These are phyloP conservation scores for Trichomalopsis sarcophagae DNA, from an alignment of 1,140 invertebrate species.

Conservation along the genomic window DNA sequence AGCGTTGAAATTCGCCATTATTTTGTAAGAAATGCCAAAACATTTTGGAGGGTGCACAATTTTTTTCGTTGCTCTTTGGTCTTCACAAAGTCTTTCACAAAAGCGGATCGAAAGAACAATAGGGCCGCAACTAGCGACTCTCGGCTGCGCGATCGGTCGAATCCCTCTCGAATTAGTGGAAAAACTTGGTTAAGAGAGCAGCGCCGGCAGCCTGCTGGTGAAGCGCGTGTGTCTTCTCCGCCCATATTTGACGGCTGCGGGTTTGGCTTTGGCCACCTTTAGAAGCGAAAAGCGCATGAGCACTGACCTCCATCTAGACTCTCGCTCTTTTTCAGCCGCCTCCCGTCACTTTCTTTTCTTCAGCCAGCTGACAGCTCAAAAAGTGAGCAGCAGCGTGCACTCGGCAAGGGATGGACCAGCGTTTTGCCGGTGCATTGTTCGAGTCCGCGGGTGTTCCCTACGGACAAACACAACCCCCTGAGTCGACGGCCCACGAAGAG, in stretches of 20 bases:
- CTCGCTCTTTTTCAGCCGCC: neutral
- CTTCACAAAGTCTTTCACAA: neutral
- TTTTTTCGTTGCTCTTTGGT: neutral
- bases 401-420: slow-evolving; percentile 68
- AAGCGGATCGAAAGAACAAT: slow-evolving; percentile 30
- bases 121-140: neutral
- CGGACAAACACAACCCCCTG: slow-evolving; percentile 64
- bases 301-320: neutral
- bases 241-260: slow-evolving; percentile 66
- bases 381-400: slow-evolving; percentile 19
- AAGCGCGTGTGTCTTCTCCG: slow-evolving; percentile 46
- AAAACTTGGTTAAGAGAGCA: slow-evolving; percentile 48
- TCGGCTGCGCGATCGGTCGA: neutral
- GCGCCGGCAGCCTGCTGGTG: slow-evolving; percentile 57
- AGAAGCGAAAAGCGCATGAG: neutral
- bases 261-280: slow-evolving; percentile 55
- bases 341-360: slow-evolving; percentile 35
- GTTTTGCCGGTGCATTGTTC: slow-evolving; percentile 70
- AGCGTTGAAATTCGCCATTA: too few relatives aligned
- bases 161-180: slow-evolving; percentile 20
- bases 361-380: slow-evolving; percentile 14
- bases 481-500: slow-evolving; percentile 48
- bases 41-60: neutral
- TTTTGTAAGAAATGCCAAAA: slow-evolving; percentile 18
- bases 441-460: slow-evolving; percentile 54